These are phyloP conservation scores for Amazona vittata DNA, from an alignment of 2,113 vertebrate species.

Conservation along the genomic window DNA sequence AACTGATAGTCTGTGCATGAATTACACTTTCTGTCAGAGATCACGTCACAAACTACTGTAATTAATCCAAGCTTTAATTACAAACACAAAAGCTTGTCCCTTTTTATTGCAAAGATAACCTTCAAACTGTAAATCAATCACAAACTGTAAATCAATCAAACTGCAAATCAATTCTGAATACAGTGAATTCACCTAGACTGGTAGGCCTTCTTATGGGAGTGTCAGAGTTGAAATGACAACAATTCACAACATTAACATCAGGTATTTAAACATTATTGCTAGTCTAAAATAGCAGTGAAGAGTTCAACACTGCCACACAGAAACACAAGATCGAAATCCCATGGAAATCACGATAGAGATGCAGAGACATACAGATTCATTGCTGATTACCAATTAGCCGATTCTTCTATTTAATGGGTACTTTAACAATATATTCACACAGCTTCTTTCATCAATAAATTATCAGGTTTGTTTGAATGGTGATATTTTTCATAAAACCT, in stretches of 20 bases:
- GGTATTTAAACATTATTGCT: not conserved
- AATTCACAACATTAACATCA: not conserved
- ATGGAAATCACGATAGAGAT: not conserved
- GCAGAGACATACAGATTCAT: not conserved
- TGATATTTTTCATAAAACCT: constrained; percentile 10
- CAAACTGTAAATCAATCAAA: not conserved
- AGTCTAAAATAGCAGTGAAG: not conserved
- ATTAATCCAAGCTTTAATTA: not conserved
- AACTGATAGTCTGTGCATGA: not conserved
- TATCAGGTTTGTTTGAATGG: constrained; percentile 11
- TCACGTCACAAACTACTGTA: not conserved
- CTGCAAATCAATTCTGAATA: not conserved
- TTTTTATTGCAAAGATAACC: not conserved
- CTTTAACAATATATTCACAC: constrained; percentile 30
- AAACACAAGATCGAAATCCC: not conserved
- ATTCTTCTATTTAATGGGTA: constrained; percentile 31
- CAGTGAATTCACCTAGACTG: not conserved
- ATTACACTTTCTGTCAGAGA: not conserved
- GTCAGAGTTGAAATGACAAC: not conserved
- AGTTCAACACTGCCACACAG: not conserved
- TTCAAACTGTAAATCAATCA: not conserved
- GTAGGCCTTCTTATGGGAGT: not conserved
- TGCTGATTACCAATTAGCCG: constrained; percentile 20
- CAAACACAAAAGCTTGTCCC: not conserved
- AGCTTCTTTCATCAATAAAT: constrained; percentile 34